Conservation (phyloP, 2,888 invertebrate genomes). For the Noctua pronuba region DNA sequence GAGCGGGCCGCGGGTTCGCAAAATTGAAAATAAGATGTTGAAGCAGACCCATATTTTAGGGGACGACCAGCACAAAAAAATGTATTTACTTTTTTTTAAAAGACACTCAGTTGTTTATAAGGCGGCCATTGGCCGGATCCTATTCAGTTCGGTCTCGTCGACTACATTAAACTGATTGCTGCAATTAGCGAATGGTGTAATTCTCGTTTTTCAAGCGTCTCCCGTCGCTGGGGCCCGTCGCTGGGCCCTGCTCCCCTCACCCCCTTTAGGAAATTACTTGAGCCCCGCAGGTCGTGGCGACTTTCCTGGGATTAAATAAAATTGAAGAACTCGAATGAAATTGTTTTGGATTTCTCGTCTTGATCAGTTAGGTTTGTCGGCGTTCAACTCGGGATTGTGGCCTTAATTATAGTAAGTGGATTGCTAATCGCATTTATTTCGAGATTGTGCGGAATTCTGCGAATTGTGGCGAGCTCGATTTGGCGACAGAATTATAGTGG, state of each 20-base stretch:
- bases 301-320: slow-evolving; percentile 87
- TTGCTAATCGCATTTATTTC: slow-evolving; percentile 82
- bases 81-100: slow-evolving; percentile 68
- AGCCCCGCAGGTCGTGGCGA: slow-evolving; percentile 85
- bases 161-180: slow-evolving; percentile 90
- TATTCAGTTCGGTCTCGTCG: slow-evolving; percentile 85
- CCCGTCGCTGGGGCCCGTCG: slow-evolving; percentile 68
- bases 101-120: slow-evolving; percentile 79
- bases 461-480: slow-evolving; percentile 65
- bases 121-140: slow-evolving; percentile 80
- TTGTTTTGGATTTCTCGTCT: slow-evolving; percentile 85
- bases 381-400: slow-evolving; percentile 77
- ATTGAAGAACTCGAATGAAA: slow-evolving; percentile 87
- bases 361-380: slow-evolving; percentile 81
- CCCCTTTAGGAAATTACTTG: slow-evolving; percentile 86
- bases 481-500: slow-evolving; percentile 64
- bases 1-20: slow-evolving; percentile 26
- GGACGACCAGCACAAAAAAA: slow-evolving; percentile 56
- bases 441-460: slow-evolving; percentile 66
- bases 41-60: slow-evolving; percentile 60
- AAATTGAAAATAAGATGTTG: slow-evolving; percentile 63
- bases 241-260: slow-evolving; percentile 57
- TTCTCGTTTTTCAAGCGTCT: slow-evolving; percentile 87
- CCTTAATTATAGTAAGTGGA: slow-evolving; percentile 85
- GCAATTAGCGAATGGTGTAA: slow-evolving; percentile 90